A percentile compares a stretch with the other conserved stretches of the same genome.
Evolutionary conservation across 2,797 vertebrate species (phyloP).

Genomic region (Hypotaenidia philippensis): DNA sequence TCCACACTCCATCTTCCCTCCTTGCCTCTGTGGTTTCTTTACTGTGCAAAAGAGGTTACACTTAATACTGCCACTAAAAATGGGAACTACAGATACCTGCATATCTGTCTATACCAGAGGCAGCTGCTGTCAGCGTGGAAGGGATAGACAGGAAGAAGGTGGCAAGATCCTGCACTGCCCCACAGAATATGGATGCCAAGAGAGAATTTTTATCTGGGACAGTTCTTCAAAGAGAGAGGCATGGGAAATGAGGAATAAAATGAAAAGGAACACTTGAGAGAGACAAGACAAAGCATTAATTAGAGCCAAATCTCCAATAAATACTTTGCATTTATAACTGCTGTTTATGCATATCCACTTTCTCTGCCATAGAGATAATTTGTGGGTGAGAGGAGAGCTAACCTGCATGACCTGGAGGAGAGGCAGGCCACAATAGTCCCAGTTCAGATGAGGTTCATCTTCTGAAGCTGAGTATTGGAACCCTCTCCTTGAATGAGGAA

Average conservation of each 20-base stretch:
- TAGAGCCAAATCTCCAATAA: background rate
- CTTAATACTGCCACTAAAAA: background rate
- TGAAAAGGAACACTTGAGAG: background rate
- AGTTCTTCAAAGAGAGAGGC: background rate
- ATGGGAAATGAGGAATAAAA: background rate
- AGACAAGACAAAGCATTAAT: background rate
- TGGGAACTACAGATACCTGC: background rate
- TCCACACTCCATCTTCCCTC: background rate
- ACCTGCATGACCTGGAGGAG: background rate
- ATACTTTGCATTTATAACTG: background rate
- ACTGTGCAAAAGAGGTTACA: background rate
- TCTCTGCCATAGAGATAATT: background rate
- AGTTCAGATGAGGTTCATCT: background rate
- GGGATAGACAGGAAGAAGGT: background rate
- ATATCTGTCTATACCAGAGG: background rate
- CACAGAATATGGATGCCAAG: background rate
- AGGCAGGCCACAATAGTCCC: background rate
- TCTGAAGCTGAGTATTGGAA: background rate
- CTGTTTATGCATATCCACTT: background rate
- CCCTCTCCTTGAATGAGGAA: background rate
- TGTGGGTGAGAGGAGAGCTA: background rate
- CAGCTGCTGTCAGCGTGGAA: background rate
- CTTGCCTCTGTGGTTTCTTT: background rate
- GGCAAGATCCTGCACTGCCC: fast-evolving
- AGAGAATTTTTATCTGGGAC: background rate